A percentile compares a stretch with the other conserved stretches of the same genome.
Evolutionary conservation across 2,113 vertebrate genomes (phyloP).

Genomic region (Xiphophorus couchianus): DNA sequence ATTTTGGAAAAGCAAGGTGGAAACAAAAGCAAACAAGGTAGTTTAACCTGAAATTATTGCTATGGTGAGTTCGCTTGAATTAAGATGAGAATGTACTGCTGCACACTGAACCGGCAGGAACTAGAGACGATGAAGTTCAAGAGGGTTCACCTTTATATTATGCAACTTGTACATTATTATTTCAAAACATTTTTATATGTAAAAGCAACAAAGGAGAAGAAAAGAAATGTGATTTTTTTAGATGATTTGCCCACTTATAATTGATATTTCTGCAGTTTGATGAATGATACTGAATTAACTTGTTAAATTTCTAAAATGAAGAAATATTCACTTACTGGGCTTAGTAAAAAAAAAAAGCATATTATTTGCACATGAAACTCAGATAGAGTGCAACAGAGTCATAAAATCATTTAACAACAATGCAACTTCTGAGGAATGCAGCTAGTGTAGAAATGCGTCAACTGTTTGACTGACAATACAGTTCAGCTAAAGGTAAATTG

Average conservation of each 20-base stretch:
- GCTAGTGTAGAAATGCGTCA: slow-evolving; percentile 8
- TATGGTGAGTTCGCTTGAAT: background rate
- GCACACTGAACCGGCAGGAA: background rate
- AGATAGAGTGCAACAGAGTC: background rate
- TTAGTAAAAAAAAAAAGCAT: background rate
- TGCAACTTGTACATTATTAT: background rate
- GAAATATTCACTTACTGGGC: background rate
- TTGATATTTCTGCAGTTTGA: background rate
- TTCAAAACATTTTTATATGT: background rate
- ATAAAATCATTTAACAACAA: slow-evolving; percentile 5
- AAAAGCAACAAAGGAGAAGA: background rate
- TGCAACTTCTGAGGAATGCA: slow-evolving; percentile 2
- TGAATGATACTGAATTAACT: too few species aligned
- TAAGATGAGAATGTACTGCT: background rate
- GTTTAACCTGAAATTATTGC: background rate
- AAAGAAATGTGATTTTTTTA: background rate
- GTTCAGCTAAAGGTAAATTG: background rate
- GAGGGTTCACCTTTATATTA: too few species aligned
- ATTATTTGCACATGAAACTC: background rate
- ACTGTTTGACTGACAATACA: background rate
- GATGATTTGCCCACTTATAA: background rate
- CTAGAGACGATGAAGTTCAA: background rate
- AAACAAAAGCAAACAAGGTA: background rate
- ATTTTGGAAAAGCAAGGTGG: slow-evolving; percentile 7
- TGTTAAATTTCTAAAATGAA: background rate